Evolutionary conservation across 2,797 vertebrate genomes (phyloP), one percentile per base, ranked within the genome.

Genomic region (Denticeps clupeoides): DNA sequence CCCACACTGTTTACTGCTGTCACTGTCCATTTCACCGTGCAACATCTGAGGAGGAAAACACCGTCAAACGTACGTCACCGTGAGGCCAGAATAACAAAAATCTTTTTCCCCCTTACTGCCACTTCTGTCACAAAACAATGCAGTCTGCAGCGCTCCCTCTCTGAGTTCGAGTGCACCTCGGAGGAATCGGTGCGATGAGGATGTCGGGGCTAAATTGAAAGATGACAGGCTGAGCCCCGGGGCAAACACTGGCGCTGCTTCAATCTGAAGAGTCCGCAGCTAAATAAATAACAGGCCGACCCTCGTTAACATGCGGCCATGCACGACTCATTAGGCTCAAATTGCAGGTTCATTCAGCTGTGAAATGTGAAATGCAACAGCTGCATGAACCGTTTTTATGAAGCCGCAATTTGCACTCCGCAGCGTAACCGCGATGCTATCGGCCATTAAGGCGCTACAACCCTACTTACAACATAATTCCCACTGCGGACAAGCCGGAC

Each of bases 271-370:
- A 62, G 58, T 68, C 60, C 60, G 57, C 58, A 61, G 58, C 65
- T 52, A 63, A 68, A 68, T 62, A 59, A 68, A 66, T 57, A 63
- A 55, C 48, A 22, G 44, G 47, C 46, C 56, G 54, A 55, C 56
- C 29, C 59, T 50, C 50, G 3, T 44, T n/a, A 47, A 53, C 56
- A 59, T 56, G 52, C 56, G 50, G 53, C 63, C 60, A 63, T 66
- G 54, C 37, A 57, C 63, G 60, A 51, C 66, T 66, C 63, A 66
- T 66, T 66, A 66, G 60, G 60, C 57, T 66, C 63, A 60, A 62
- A 62, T 66, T 63, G 66, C 63, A 63, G 60, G 56, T 60, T 66
- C 60, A 63, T 60, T 62, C 63, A 62, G 58, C 60, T 55, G 54
- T 59, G 60, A 66, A 66, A 62, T 51, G 52, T 57, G 60, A 66